Base-by-base conservation (phyloP, 2,888 invertebrate genomes). In the Pseudococcus jackbeardsleyi region DNA sequence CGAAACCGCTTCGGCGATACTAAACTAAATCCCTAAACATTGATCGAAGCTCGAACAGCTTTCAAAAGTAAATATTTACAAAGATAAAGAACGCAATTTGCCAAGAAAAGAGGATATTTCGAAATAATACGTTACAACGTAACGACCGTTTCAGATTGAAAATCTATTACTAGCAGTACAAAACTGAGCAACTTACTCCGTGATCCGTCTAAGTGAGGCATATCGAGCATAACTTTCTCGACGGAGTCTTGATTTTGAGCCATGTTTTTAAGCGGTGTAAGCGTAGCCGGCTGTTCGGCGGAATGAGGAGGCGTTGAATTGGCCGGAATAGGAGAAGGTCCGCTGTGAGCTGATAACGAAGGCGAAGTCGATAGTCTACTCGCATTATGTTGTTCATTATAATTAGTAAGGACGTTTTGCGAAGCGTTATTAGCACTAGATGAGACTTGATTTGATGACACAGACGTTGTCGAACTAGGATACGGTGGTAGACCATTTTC, bases 261-360 rank as follows among this genome's bases (percentile, higher is more conserved):
- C 54, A 72, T 54, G 42, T 79, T 88, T 11, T 88, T 88, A 26
- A 88, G 33, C 79, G 88, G 88, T 42, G 88, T 88, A n/a, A 82
- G 48, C 39, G 88, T 26, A 19, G 88, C 48, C 2, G 79, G 17
- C 33, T 88, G 79, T 82, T 82, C 79, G 79, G 39, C 46, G 79
- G 54, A 39, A 54, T 88, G 88, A 33, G 88, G 77, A 50, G 88
- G 88, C 79, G 88, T 88, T 50, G 82, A 54, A 59, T 79, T 88
- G 33, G 89, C 85, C 50, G 93, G 92, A 89, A 92, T 91, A 77
- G 93, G 93, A 89, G 94, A 93, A 26, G 93, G 93, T 89, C 93
- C 92, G 91, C 93, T 93, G 91, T 93, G 93, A 85, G 93, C 92
- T 89, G 92, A 92, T 77, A 92, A 91, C 15, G 92, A 92, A 5